Conservation (phyloP, 2,113 vertebrate genomes). For the Saccopteryx bilineata region DNA sequence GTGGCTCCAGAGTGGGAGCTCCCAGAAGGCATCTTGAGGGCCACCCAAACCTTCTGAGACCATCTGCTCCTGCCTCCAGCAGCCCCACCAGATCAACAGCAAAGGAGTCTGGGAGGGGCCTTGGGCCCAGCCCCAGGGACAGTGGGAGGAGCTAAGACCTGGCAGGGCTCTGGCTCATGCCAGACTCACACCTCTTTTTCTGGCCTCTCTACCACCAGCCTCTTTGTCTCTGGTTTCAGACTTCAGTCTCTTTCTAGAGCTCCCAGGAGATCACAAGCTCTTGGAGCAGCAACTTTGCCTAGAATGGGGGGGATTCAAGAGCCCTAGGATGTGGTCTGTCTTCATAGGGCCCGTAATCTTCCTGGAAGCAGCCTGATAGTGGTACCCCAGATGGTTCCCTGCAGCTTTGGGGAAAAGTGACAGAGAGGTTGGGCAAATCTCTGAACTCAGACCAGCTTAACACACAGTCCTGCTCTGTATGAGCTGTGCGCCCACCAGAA, state of each 20-base stretch:
- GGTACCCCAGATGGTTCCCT: too few species aligned
- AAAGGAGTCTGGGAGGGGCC: not conserved
- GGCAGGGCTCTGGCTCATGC: rapidly evolving
- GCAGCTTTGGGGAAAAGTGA: not conserved
- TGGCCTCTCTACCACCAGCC: not conserved
- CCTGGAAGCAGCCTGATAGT: not conserved
- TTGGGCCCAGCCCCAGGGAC: not conserved
- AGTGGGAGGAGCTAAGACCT: not conserved
- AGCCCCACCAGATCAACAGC: not conserved
- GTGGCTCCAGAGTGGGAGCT: not conserved
- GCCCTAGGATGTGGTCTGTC: not conserved
- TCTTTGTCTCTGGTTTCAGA: not conserved
- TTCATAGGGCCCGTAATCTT: not conserved
- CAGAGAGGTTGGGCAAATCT: not conserved
- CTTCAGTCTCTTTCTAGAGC: not conserved
- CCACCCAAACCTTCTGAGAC: not conserved
- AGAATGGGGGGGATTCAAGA: not conserved
- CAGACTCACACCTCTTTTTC: not conserved
- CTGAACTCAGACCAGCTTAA: not conserved
- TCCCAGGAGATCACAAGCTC: not conserved
- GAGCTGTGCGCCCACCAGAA: not conserved
- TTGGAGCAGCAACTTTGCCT: not conserved
- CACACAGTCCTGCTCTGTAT: not conserved
- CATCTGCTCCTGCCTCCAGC: not conserved
- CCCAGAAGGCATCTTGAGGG: slow-evolving; percentile 13